Percentiles rank a stretch among this genome's conserved stretches.
phyloP scores from a whole-genome alignment of 2,113 vertebrate genomes.

The Elephas maximus region DNA sequence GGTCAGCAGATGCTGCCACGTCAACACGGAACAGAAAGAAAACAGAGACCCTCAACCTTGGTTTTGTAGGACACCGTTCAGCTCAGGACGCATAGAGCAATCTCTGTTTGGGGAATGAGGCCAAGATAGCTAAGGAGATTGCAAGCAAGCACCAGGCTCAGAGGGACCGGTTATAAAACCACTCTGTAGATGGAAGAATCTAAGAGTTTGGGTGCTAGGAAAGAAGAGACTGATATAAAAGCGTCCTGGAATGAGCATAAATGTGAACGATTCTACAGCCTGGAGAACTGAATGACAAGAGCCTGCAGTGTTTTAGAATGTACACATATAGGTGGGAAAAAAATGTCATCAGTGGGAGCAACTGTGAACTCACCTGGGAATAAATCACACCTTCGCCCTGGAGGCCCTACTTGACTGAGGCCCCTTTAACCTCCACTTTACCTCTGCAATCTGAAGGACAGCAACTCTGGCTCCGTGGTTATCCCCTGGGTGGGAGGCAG shows the following conservation, averaged over 20 bases:
- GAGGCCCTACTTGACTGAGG: background rate
- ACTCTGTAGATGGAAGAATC: background rate
- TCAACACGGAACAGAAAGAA: background rate
- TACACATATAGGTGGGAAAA: no score
- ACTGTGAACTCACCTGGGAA: background rate
- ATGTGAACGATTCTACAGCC: background rate
- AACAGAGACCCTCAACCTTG: background rate
- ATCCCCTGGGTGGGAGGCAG: background rate
- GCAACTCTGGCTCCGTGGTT: background rate
- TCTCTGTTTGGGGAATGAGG: background rate
- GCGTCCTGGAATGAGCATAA: background rate
- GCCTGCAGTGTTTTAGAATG: background rate
- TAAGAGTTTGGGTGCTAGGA: background rate
- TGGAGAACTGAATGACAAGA: background rate
- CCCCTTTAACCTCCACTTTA: background rate
- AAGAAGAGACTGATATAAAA: slow-evolving; percentile 3
- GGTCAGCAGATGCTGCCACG: background rate
- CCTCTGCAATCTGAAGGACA: background rate
- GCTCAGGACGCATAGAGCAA: background rate
- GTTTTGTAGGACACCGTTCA: fast-evolving
- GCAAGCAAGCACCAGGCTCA: background rate
- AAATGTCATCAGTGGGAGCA: background rate
- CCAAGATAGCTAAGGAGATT: background rate
- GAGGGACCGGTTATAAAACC: background rate
- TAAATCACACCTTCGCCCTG: background rate